A percentile compares a stretch with the other conserved stretches of the same genome.
Conservation (phyloP, 2,797 vertebrate genomes). For the Falco naumanni region DNA sequence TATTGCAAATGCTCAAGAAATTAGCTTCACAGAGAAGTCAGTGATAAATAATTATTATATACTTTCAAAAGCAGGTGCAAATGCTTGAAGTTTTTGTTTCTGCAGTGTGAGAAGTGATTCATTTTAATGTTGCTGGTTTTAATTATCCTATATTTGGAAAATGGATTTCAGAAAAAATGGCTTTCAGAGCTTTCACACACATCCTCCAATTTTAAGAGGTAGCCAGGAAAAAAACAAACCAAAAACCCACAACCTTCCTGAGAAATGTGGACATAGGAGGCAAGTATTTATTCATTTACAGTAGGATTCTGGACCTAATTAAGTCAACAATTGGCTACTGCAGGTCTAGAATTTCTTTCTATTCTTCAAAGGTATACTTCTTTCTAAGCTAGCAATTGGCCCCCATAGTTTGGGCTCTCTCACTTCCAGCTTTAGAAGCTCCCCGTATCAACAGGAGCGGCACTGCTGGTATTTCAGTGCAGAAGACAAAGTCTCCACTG, state of each 20-base stretch:
- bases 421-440: not conserved
- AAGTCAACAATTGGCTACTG: not conserved
- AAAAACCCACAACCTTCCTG: not conserved
- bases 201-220: not conserved
- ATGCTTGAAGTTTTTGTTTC: constrained; percentile 15
- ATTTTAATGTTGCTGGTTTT: not conserved
- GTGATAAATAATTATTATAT: not conserved
- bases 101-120: not conserved
- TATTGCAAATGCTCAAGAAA: not conserved
- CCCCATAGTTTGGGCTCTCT: not conserved
- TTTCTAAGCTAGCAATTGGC: not conserved
- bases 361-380: not conserved
- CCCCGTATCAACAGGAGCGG: not conserved
- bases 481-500: not conserved
- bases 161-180: not conserved
- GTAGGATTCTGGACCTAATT: not conserved
- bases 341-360: not conserved
- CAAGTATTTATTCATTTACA: not conserved
- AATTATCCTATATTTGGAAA: not conserved
- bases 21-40: not conserved
- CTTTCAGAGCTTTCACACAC: not conserved
- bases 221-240: not conserved
- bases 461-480: not conserved
- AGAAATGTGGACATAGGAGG: not conserved
- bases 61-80: constrained; percentile 1